Evolutionary conservation across 2,888 invertebrate species (phyloP).

Genomic region (Dasysyrphus albostriatus): DNA sequence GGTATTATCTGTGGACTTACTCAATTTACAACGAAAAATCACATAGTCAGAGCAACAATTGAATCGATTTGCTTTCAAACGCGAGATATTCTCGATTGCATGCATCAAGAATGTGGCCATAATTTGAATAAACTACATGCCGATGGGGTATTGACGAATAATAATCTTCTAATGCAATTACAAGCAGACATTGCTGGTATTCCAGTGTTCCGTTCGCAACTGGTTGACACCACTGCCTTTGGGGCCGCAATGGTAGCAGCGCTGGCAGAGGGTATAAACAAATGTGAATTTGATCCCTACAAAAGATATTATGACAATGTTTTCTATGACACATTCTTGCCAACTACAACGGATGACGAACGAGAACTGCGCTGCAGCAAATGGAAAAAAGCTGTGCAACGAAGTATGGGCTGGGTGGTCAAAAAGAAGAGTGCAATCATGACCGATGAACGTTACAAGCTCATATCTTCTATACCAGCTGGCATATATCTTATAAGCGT

Average conservation of each 20-base stretch:
- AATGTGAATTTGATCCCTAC: conserved; percentile 88
- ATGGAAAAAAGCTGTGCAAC: conserved; percentile 98
- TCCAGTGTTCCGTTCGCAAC: conserved; percentile 93
- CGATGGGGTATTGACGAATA: conserved; percentile 96
- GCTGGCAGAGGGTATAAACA: conserved; percentile 89
- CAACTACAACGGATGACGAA: conserved; percentile 92
- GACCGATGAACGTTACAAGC: conserved; percentile 92
- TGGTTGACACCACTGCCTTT: conserved; percentile 95
- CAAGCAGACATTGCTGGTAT: conserved; percentile 97
- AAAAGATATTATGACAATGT: conserved; percentile 84
- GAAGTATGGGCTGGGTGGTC: conserved; percentile 95
- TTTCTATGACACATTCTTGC: conserved; percentile 91
- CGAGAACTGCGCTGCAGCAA: conserved; percentile 92
- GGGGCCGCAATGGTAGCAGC: conserved; percentile 98
- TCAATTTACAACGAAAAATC: conserved; percentile 95
- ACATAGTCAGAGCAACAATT: conserved; percentile 96
- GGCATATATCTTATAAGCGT: conserved; percentile 90
- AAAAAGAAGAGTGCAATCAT: conserved; percentile 89
- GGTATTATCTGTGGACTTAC: conserved; percentile 97
- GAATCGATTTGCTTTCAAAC: conserved; percentile 99
- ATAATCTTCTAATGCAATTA: conserved; percentile 96
- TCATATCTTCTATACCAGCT: conserved; percentile 91
- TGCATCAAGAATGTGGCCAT: conserved; percentile 96
- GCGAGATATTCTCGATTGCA: conserved; percentile 95
- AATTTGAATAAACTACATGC: conserved; percentile 93